Conservation (phyloP, 2,888 invertebrate species). For the Allolobophora icterica region DNA sequence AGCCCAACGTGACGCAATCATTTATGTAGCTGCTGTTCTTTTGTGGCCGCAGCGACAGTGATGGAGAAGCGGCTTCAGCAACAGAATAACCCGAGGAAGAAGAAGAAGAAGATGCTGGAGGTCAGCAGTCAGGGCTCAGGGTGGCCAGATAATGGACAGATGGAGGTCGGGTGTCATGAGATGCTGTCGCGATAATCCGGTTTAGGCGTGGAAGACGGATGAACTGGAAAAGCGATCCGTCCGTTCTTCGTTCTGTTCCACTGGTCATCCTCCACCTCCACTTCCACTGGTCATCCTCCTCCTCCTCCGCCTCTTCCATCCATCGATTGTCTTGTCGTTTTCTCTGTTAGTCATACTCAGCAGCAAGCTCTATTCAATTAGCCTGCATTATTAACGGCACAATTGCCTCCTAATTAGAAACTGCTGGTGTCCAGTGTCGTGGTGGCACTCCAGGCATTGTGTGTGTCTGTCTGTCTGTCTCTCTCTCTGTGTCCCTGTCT, state of each 20-base stretch:
- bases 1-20: background rate
- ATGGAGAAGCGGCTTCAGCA: background rate
- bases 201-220: background rate
- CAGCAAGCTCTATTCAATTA: background rate
- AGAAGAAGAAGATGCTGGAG: background rate
- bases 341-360: background rate
- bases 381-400: background rate
- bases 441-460: background rate
- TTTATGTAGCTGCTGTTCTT: background rate
- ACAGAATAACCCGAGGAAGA: background rate
- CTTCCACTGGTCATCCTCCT: too few relatives aligned
- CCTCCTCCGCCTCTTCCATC: background rate
- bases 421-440: background rate
- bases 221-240: background rate
- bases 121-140: too few relatives aligned
- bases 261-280: too few relatives aligned
- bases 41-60: background rate
- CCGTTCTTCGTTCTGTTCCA: too few relatives aligned
- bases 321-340: background rate
- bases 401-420: conserved; percentile 9
- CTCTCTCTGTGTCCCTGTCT: too few relatives aligned
- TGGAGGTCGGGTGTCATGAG: background rate
- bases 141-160: background rate
- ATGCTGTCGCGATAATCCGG: background rate
- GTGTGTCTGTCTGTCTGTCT: background rate